Evolutionary conservation across 2,113 vertebrate species (phyloP), one percentile per base, ranked within the genome.

Genomic region (Prionailurus viverrinus): DNA sequence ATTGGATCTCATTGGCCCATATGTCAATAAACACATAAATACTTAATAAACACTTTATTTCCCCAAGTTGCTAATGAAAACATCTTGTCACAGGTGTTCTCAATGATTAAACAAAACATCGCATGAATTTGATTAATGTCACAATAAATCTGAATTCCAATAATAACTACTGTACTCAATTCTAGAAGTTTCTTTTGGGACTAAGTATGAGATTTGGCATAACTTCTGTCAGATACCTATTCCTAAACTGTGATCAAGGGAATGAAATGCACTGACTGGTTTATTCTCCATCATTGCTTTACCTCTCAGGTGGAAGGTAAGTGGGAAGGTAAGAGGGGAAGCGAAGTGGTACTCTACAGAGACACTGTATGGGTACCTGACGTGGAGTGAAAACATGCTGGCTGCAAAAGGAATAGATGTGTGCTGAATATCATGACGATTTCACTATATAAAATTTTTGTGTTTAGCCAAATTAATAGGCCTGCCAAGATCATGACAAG

Each of bases 51-150:
- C 73, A 83, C 4, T 76, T 65, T 41, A 82, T 65, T 93, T 73
- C 61, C 25, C 63, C 21, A 94, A 68, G 68, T 79, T 83, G 73
- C 74, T 92, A 76, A 95, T 86, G n/a, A 95, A 95, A 91, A 65
- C 74, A 33, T 92, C 71, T 89, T 82, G 11, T 81, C 78, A 81
- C 36, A 27, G 16, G 23, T 95, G 1, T 63, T 94, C 61, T 89
- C 45, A n/a, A 39, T 81, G 29, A 82, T 94, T 68, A 94, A 74
- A 95, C 41, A 96, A 91, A 90, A 74, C 80, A 25, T 87, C 16
- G 45, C 27, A 66, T 94, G 29, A 80, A n/a, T 69, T 29, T 89
- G n/a, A 91, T 51, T 84, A 95, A 58, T 69, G 73, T 68, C 93
- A 48, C n/a, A 74, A 74, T 82, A 58, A 61, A 83, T 55, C 18